Conservation (phyloP, 2,888 invertebrate species). For the Invenusta paracnida region DNA sequence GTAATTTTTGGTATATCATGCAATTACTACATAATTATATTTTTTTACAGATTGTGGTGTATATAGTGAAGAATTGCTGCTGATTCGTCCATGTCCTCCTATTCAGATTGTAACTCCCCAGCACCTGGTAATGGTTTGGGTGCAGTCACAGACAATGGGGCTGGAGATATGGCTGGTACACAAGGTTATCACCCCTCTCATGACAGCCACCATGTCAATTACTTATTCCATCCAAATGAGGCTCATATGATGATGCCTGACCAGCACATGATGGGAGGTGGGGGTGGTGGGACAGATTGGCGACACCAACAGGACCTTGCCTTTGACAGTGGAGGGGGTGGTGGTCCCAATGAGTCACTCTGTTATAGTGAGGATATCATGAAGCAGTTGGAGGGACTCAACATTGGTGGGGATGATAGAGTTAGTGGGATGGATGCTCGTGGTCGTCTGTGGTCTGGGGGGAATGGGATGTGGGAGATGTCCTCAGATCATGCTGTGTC, state of each 20-base stretch:
- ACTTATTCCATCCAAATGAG: not conserved
- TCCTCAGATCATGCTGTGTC: conserved; percentile 28
- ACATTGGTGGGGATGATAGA: not conserved
- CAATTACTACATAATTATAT: no score
- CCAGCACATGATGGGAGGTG: not conserved
- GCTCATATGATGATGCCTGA: not conserved
- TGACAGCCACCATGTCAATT: not conserved
- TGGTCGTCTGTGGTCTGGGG: not conserved
- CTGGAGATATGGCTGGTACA: not conserved
- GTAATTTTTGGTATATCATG: no score
- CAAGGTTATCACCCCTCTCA: not conserved
- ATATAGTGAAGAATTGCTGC: conserved; percentile 2
- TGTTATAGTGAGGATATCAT: not conserved
- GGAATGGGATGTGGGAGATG: conserved; percentile 6
- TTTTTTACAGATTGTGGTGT: no score
- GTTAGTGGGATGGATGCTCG: not conserved
- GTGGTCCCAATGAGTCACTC: not conserved
- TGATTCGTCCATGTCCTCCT: not conserved
- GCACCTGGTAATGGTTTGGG: conserved; percentile 7
- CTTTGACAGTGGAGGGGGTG: not conserved
- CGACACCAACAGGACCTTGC: not conserved
- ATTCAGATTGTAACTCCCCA: conserved; percentile 10
- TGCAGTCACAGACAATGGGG: not conserved
- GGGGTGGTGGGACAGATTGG: not conserved
- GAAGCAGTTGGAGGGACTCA: not conserved